Percentiles rank a stretch among this genome's conserved stretches.
phyloP scores from a whole-genome alignment of 2,797 vertebrate genomes.

The Protonibea diacanthus region DNA sequence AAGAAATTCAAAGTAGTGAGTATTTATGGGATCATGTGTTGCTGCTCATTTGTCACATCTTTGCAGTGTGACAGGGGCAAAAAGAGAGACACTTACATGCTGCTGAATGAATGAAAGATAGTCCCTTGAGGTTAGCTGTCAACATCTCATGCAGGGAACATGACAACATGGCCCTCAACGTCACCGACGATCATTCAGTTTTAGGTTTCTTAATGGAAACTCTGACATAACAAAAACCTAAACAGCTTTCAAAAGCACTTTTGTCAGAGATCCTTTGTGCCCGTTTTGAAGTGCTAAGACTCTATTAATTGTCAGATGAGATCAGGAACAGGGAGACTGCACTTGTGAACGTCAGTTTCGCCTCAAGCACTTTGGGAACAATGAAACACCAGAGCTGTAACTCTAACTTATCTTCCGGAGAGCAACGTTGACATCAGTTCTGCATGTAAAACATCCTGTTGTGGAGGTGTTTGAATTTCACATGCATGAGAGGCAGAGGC shows the following conservation, averaged over 20 bases:
- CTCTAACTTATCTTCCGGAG: slow-evolving; percentile 18
- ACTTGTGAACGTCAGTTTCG: slow-evolving; percentile 9
- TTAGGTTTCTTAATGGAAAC: slow-evolving; percentile 34
- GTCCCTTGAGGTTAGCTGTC: slow-evolving; percentile 22
- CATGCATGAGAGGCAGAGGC: slow-evolving; percentile 1
- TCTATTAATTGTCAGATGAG: slow-evolving; percentile 43
- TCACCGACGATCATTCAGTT: slow-evolving; percentile 5
- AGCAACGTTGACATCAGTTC: slow-evolving; percentile 1
- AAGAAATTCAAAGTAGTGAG: no score
- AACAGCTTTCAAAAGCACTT: slow-evolving; percentile 29
- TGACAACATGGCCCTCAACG: slow-evolving; percentile 19
- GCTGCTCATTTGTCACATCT: slow-evolving; percentile 9
- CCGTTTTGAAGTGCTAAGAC: slow-evolving; percentile 40
- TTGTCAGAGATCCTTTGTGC: slow-evolving; percentile 13
- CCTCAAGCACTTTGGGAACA: slow-evolving; percentile 27
- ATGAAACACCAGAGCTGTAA: slow-evolving; percentile 36
- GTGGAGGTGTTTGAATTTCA: slow-evolving; percentile 22
- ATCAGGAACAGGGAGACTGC: slow-evolving; percentile 20
- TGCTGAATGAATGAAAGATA: slow-evolving; percentile 5
- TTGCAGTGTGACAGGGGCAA: slow-evolving; percentile 18
- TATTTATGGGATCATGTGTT: not conserved
- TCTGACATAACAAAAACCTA: slow-evolving; percentile 21
- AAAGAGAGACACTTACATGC: not conserved
- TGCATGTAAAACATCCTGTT: slow-evolving; percentile 13
- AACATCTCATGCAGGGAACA: not conserved